Evolutionary conservation across 2,113 vertebrate genomes (phyloP), one percentile per base, ranked within the genome.

Genomic region (Propithecus coquereli): DNA sequence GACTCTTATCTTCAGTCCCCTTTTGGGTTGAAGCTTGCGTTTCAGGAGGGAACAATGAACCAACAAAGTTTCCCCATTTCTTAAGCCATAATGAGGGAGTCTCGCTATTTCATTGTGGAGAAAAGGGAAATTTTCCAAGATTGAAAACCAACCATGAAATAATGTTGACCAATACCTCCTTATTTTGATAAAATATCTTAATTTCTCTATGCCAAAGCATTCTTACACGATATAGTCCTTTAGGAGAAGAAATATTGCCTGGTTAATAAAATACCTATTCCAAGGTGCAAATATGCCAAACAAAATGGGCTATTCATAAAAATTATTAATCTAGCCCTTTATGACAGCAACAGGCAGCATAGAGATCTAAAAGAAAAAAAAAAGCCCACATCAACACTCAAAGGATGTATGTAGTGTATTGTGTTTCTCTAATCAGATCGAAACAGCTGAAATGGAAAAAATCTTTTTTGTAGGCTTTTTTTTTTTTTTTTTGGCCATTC

Each of bases 381-480:
- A 52, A 87, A 47, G 3, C 8, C 30, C 23, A 59, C 22, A 88
- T 43, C 65, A 76, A 54, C 43, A 81, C 34, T 45, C 59, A 45
- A 14, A 87, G 10, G 59, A 61, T 77, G 18, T 59, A 4, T 23
- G 20, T 40, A 14, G 30, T 43, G 1, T 30, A 37, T 52, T 84
- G 57, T 83, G 43, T 87, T 88, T 87, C 68, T 73, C n/a, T 92
- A 80, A 94, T 87, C 80, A 71, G 59, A 92, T 20, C 82, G 84
- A 95, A 96, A 90, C 27, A 94, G 37, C 45, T 93, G 37, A 91
- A 94, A 71, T 25, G 40, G 18, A 45, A 50, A 91, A 90, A 91
- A 40, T 79, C n/a, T 84, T 79, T 90, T 86, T 76, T 65, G 81
- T 6, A 61, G 57, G 23, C 9, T 13, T 68, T 88, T 79, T 79